phyloP scores from a whole-genome alignment of 2,888 invertebrate species.

The Xanthorhoe designata region DNA sequence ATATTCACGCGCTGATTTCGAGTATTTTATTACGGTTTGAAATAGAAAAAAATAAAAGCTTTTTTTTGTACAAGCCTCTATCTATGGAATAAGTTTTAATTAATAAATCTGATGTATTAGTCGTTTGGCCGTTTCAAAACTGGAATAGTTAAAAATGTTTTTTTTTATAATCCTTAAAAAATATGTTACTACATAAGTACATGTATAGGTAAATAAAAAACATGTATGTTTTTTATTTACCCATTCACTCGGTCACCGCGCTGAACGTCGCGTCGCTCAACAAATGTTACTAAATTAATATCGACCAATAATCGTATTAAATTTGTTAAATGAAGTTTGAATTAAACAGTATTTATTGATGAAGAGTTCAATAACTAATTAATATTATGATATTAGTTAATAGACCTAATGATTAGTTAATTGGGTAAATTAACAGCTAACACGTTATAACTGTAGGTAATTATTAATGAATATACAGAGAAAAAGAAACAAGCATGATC shows the following conservation, averaged over 20 bases:
- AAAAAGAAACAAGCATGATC: too few species aligned
- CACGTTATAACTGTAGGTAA: not conserved
- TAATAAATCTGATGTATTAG: not conserved
- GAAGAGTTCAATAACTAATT: not conserved
- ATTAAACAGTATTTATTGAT: not conserved
- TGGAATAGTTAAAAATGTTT: too few species aligned
- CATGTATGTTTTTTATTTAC: too few species aligned
- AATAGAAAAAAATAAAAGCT: conserved; percentile 35
- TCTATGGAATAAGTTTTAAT: not conserved
- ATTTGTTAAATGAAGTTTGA: not conserved
- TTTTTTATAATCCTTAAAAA: too few species aligned
- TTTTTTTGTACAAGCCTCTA: not conserved
- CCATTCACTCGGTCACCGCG: too few species aligned
- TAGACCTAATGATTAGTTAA: not conserved
- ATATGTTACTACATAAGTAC: too few species aligned
- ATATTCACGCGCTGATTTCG: conserved; percentile 77
- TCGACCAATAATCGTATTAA: not conserved
- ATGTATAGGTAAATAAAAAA: too few species aligned
- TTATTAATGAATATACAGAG: too few species aligned
- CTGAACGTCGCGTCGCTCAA: too few species aligned
- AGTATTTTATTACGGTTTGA: conserved; percentile 65
- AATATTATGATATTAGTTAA: not conserved
- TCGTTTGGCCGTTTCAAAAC: not conserved
- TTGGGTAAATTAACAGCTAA: not conserved
- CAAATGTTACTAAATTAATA: not conserved